phyloP scores from a whole-genome alignment of 2,113 vertebrate species.

The Malaclemys terrapin region DNA sequence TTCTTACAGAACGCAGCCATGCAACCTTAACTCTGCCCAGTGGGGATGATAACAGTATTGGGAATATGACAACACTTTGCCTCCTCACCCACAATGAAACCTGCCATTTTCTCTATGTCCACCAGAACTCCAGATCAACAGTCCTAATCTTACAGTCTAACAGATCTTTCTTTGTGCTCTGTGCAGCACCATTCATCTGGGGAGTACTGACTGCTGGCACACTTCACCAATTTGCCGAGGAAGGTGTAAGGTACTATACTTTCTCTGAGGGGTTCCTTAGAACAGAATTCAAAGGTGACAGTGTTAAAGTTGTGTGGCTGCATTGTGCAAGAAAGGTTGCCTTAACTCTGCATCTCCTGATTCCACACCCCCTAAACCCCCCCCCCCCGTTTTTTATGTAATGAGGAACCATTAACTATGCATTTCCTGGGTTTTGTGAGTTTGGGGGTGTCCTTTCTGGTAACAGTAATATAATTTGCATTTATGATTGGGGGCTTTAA shows the following conservation, averaged over 20 bases:
- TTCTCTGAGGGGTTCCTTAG: not conserved
- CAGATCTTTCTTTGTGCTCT: not conserved
- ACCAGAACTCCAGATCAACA: not conserved
- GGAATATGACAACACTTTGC: accelerated
- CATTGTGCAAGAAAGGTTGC: not conserved
- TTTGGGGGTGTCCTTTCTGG: not conserved
- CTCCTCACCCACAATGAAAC: not conserved
- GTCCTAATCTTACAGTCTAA: not conserved
- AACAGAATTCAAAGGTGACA: not conserved
- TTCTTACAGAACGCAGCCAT: not conserved
- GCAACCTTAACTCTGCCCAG: not conserved
- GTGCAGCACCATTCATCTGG: not conserved
- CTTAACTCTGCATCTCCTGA: not conserved
- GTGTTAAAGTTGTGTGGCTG: not conserved
- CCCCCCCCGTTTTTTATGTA: accelerated
- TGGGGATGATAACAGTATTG: not conserved
- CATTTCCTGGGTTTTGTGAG: not conserved
- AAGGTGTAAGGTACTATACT: not conserved
- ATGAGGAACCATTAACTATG: not conserved
- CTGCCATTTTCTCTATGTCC: not conserved
- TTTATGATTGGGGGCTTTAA: not conserved
- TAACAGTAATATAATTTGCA: not conserved
- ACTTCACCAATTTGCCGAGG: not conserved
- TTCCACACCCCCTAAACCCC: not conserved
- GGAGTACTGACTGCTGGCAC: not conserved